Conservation (phyloP, 2,888 invertebrate species). For the Scaptodrosophila latifasciaeformis region DNA sequence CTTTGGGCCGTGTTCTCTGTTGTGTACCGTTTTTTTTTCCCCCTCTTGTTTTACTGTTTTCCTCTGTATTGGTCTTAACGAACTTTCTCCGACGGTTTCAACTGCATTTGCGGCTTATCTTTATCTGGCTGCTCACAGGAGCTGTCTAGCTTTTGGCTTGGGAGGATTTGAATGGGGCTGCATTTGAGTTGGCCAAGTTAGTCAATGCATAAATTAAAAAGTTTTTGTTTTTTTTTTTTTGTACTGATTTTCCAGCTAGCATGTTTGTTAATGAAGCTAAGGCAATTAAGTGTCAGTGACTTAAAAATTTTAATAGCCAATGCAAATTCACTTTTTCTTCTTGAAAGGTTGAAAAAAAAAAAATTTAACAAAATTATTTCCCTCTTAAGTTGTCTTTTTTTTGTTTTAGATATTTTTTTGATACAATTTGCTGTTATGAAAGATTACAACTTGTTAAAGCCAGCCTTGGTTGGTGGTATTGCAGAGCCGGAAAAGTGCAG, state of each 20-base stretch:
- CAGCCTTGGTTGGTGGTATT: neutral
- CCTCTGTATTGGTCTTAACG: too few species aligned
- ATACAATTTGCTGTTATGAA: constrained; percentile 47
- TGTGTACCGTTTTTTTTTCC: constrained; percentile 38
- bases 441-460: constrained; percentile 50
- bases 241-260: constrained; percentile 19
- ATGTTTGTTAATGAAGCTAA: constrained; percentile 58
- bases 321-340: too few species aligned
- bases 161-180: neutral
- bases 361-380: neutral
- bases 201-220: constrained; percentile 69
- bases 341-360: neutral
- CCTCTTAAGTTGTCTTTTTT: neutral
- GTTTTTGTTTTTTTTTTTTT: constrained; percentile 31
- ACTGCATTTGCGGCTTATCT: constrained; percentile 52
- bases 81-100: constrained; percentile 27
- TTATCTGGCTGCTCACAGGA: constrained; percentile 49
- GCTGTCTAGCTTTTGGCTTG: neutral
- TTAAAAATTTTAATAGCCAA: constrained; percentile 32
- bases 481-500: neutral
- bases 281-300: constrained; percentile 48
- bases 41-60: too few species aligned
- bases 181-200: constrained; percentile 50
- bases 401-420: constrained; percentile 9
- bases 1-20: constrained; percentile 16